Conservation (phyloP, 2,113 vertebrate species). For the Scytalopus superciliaris region DNA sequence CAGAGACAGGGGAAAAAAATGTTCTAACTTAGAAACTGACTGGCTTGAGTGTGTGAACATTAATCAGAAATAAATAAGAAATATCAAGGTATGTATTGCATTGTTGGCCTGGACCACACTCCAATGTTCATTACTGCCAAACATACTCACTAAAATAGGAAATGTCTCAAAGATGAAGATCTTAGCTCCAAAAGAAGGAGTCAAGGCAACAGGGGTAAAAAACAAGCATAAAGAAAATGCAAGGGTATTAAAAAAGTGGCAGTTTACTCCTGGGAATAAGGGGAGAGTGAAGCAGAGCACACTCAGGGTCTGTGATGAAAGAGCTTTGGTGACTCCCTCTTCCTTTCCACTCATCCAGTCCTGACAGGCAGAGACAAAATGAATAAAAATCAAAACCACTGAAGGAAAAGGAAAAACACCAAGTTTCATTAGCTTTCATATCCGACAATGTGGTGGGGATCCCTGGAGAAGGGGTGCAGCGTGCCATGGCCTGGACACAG, state of each 20-base stretch:
- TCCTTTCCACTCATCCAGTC: neutral
- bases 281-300: neutral
- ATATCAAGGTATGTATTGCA: neutral
- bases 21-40: neutral
- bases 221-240: neutral
- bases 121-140: neutral
- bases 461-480: neutral
- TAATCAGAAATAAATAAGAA: slow-evolving; percentile 1
- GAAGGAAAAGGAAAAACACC: neutral
- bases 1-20: neutral
- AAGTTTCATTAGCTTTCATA: neutral
- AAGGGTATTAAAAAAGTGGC: neutral
- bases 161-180: neutral
- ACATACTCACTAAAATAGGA: neutral
- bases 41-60: neutral
- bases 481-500: fast-evolving
- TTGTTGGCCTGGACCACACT: neutral
- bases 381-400: neutral
- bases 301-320: neutral
- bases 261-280: neutral
- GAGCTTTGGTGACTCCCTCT: neutral
- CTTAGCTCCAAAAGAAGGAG: neutral
- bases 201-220: neutral
- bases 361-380: neutral
- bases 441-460: neutral